Percentiles rank a stretch among this genome's conserved stretches.
These are phyloP conservation scores for Gnathonemus longibarbis DNA, from an alignment of 2,113 vertebrate genomes.

Conservation along the genomic window DNA sequence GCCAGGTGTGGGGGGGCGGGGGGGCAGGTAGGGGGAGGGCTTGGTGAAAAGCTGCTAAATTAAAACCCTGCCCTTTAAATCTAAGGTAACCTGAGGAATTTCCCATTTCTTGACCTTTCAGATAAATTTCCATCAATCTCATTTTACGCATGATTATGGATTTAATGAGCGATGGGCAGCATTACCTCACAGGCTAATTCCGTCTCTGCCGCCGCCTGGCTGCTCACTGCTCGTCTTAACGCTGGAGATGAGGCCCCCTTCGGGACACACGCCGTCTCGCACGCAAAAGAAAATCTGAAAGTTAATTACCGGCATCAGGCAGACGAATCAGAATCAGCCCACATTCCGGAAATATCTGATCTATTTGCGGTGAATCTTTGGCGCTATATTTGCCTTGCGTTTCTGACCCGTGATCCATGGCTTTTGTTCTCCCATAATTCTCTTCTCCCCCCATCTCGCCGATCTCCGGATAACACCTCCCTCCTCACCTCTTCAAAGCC, in stretches of 20 bases:
- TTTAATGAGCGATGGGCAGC: slow-evolving; percentile 89
- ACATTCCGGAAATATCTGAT: background rate
- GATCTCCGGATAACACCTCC: background rate
- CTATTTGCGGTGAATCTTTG: background rate
- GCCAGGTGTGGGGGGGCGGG: background rate
- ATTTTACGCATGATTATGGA: slow-evolving; percentile 93
- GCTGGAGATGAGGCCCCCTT: slow-evolving; percentile 37
- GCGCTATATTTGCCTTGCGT: background rate
- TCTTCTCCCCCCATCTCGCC: background rate
- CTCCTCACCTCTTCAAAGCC: background rate
- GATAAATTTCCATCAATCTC: slow-evolving; percentile 89
- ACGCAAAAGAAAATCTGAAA: background rate
- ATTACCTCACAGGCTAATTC: slow-evolving; percentile 76
- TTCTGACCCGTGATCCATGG: background rate
- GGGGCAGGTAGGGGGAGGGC: background rate
- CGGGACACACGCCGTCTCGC: background rate
- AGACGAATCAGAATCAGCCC: background rate
- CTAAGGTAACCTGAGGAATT: background rate
- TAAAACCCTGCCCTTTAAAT: slow-evolving; percentile 1
- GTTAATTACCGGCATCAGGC: background rate
- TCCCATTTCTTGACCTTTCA: slow-evolving; percentile 77
- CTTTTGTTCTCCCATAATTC: background rate
- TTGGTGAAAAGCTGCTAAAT: background rate
- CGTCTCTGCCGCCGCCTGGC: slow-evolving; percentile 42
- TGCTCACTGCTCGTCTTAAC: slow-evolving; percentile 36